Percentiles rank a stretch among this genome's conserved stretches.
Evolutionary conservation across 1,140 invertebrate species (phyloP).

Genomic region (Glossosoma conforme): DNA sequence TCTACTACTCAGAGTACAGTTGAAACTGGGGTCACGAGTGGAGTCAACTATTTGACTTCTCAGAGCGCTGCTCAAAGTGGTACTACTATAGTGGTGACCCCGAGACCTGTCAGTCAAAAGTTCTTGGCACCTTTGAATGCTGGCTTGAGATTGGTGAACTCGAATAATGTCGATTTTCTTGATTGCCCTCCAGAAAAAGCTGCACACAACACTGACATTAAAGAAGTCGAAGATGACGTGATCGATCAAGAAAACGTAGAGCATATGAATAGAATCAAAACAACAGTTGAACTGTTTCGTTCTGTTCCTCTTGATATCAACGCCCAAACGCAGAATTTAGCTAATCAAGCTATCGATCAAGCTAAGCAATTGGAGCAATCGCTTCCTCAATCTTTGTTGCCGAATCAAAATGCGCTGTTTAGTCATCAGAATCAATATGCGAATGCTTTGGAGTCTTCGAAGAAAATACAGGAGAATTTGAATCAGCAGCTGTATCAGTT

Average conservation of each 20-base stretch:
- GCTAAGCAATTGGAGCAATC: not conserved
- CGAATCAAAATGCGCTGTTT: conserved; percentile 7
- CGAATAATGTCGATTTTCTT: conserved; percentile 26
- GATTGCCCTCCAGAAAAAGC: conserved; percentile 15
- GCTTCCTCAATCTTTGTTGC: not conserved
- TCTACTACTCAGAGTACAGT: conserved; percentile 31
- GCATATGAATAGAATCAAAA: conserved; percentile 17
- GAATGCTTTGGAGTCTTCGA: conserved; percentile 35
- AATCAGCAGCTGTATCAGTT: conserved; percentile 37
- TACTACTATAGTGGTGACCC: conserved; percentile 36
- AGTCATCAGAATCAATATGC: conserved; percentile 35
- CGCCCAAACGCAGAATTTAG: not conserved
- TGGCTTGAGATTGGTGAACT: conserved; percentile 36
- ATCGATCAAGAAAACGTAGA: conserved; percentile 26
- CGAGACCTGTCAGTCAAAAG: conserved; percentile 37
- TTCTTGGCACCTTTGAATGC: conserved; percentile 43
- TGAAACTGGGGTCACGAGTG: conserved; percentile 14
- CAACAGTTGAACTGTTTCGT: conserved; percentile 15
- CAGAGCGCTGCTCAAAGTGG: conserved; percentile 34
- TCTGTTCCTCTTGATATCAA: conserved; percentile 7
- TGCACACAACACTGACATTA: conserved; percentile 10
- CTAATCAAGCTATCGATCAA: not conserved
- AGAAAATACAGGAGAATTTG: conserved; percentile 37
- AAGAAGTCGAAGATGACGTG: conserved; percentile 26
- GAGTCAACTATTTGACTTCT: conserved; percentile 3